phyloP scores from a whole-genome alignment of 2,113 vertebrate species.

The Hippocampus guttulatus region DNA sequence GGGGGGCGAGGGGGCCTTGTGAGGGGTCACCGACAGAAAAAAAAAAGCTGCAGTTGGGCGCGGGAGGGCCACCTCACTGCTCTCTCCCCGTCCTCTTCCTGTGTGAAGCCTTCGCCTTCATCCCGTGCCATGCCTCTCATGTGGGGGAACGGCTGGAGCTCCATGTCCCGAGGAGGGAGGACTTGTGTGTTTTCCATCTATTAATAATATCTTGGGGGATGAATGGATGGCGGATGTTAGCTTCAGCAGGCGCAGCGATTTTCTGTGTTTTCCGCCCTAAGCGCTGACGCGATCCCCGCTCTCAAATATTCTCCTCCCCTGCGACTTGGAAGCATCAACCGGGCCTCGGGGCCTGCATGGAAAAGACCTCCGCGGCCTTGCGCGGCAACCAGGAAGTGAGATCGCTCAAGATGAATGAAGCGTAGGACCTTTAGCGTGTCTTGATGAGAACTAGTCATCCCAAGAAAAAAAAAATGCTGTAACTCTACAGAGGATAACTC shows the following conservation, averaged over 20 bases:
- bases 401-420: neutral
- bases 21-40: constrained; percentile 61
- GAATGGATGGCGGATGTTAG: constrained; percentile 46
- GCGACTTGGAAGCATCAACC: constrained; percentile 55
- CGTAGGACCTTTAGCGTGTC: neutral
- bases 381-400: constrained; percentile 33
- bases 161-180: constrained; percentile 72
- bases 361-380: constrained; percentile 58
- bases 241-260: constrained; percentile 58
- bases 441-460: neutral
- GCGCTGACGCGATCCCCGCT: constrained; percentile 61
- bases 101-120: constrained; percentile 70
- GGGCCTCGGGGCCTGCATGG: constrained; percentile 61
- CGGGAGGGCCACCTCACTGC: constrained; percentile 67
- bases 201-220: constrained; percentile 65
- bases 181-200: constrained; percentile 65
- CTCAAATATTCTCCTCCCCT: constrained; percentile 66
- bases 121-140: constrained; percentile 76
- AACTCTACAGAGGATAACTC: neutral
- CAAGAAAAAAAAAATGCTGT: neutral
- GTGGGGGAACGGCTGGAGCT: constrained; percentile 70
- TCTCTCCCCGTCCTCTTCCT: constrained; percentile 54
- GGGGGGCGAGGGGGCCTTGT: constrained; percentile 17
- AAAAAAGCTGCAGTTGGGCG: constrained; percentile 53
- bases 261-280: constrained; percentile 65